Evolutionary conservation across 2,888 invertebrate species (phyloP).

Genomic region (Ditula angustiorana): DNA sequence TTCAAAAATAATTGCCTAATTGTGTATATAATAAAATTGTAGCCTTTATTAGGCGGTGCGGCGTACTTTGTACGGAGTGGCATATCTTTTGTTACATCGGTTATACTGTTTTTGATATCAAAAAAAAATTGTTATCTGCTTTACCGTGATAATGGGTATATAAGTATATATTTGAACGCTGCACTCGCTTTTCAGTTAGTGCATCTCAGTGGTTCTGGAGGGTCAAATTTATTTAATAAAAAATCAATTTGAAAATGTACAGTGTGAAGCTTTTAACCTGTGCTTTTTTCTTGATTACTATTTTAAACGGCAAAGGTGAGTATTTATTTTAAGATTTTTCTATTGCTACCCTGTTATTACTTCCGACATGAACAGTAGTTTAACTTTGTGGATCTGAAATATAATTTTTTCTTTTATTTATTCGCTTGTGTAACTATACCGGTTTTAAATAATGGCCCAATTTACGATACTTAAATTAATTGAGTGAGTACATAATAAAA

Average conservation of each 20-base stretch:
- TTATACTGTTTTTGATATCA: conserved; percentile 9
- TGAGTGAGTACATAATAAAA: too few species aligned
- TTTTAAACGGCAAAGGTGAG: conserved; percentile 20
- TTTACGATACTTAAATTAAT: too few species aligned
- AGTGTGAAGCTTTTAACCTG: conserved; percentile 1
- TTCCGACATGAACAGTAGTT: background rate
- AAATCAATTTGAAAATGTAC: conserved; percentile 9
- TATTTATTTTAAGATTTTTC: too few species aligned
- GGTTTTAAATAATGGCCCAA: too few species aligned
- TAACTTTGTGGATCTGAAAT: too few species aligned
- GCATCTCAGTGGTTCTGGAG: background rate
- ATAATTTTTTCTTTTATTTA: too few species aligned
- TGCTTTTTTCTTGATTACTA: background rate
- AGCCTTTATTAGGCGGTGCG: too few species aligned
- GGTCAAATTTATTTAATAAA: background rate
- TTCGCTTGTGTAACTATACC: too few species aligned
- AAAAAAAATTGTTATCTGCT: conserved; percentile 17
- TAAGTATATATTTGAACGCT: conserved; percentile 1
- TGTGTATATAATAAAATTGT: too few species aligned
- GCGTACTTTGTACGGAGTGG: too few species aligned
- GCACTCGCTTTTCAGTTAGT: background rate
- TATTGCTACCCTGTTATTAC: background rate
- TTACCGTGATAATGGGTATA: conserved; percentile 4
- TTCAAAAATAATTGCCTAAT: too few species aligned
- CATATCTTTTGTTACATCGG: background rate